Percentiles rank a stretch among this genome's conserved stretches.
Conservation (phyloP, 1,140 invertebrate species). For the Bombus cullumanus region DNA sequence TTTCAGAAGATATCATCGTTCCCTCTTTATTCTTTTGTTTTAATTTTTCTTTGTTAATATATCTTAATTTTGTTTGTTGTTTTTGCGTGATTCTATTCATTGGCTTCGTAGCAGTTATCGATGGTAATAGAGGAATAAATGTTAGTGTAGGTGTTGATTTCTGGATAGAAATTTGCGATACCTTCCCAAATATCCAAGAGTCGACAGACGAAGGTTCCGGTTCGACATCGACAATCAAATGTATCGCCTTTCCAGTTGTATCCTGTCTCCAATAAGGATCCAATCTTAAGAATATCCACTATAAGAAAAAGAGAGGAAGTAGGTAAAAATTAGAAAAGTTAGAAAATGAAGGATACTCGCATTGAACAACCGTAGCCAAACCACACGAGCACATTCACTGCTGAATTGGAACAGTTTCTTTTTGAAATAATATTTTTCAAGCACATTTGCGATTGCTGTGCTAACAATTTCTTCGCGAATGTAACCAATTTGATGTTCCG, state of each 20-base stretch:
- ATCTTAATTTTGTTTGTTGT: not conserved
- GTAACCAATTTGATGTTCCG: constrained; percentile 39
- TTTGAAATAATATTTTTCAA: constrained; percentile 24
- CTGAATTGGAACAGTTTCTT: constrained; percentile 46
- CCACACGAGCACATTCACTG: constrained; percentile 26
- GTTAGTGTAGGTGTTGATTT: not conserved
- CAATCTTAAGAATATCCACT: not conserved
- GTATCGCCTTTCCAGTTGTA: not conserved
- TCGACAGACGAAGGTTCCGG: not conserved
- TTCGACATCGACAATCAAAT: not conserved
- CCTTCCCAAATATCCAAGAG: constrained; percentile 9
- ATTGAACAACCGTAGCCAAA: constrained; percentile 44
- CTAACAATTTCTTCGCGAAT: constrained; percentile 61
- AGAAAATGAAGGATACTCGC: constrained; percentile 7
- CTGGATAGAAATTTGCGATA: not conserved
- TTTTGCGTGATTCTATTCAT: no score
- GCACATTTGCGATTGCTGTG: not conserved
- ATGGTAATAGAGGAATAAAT: not conserved
- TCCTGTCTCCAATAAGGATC: not conserved
- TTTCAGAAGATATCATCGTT: not conserved
- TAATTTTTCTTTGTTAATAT: not conserved
- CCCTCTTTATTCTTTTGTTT: not conserved
- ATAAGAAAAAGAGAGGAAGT: not conserved
- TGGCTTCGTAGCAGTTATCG: not conserved
- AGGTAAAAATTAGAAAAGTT: not conserved